Evolutionary conservation across 2,888 invertebrate species (phyloP), one percentile per base, ranked within the genome.

Genomic region (Zelleria hepariella): DNA sequence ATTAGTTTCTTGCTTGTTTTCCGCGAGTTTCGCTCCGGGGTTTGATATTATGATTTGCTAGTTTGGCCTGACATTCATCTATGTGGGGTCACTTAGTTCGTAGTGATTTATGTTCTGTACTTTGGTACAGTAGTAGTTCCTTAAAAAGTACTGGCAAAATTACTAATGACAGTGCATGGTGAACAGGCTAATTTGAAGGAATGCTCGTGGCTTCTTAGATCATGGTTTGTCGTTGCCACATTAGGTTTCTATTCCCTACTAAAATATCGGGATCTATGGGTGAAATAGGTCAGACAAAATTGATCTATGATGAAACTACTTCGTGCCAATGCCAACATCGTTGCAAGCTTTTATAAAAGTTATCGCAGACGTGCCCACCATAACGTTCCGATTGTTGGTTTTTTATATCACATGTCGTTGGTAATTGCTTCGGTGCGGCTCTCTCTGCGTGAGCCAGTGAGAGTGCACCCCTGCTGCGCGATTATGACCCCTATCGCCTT

Each of bases 381-480:
- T 42, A 42, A 42, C 32, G 32, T 15, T 42, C 32, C 32, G 15
- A 42, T 42, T 42, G 32, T 10, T 15, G 32, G 32, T 15, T 42
- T 42, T 42, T 42, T 42, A 42, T 42, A 42, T 42, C 15, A 42
- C 32, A 42, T 42, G 32, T 42, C 32, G 32, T n/a, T 49, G n/a
- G 77, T 84, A 83, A 83, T 85, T 82, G 82, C 77, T 70, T 71
- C 73, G 79, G 76, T 76, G 75, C 77, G 24, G n/a, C 24, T 24
- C 24, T 49, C 59, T 25, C 59, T 20, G 26, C 47, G 59, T 55
- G 59, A 24, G 25, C 10, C 53, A 24, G 20, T 42, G 23, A 53
- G 27, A 59, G 53, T 58, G 63, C 62, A 64, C 70, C 66, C 70
- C 66, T 67, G 75, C 72, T 71, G 69, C 60, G 73, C 74, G 65